Conservation (phyloP, 2,888 invertebrate species). For the Diarsia brunnea region DNA sequence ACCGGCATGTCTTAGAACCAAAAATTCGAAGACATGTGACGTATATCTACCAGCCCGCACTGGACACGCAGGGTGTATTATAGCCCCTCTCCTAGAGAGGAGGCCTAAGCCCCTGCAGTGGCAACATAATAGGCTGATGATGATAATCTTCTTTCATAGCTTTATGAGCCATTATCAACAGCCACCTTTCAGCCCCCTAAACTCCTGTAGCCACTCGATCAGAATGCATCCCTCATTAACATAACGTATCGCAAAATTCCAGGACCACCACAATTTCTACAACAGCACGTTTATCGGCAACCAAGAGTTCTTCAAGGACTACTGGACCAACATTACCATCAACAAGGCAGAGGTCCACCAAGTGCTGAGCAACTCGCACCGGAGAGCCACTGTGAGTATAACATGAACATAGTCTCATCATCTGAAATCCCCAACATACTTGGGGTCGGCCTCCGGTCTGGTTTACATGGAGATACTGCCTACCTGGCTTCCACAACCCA, state of each 20-base stretch:
- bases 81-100: no score
- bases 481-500: no score
- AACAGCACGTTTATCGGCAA: slow-evolving; percentile 93
- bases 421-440: no score
- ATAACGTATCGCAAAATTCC: slow-evolving; percentile 51
- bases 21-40: no score
- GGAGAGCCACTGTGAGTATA: slow-evolving; percentile 95
- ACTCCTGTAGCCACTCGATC: no score
- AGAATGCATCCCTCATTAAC: not conserved
- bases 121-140: no score
- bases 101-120: no score
- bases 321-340: slow-evolving; percentile 93
- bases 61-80: no score
- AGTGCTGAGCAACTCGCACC: slow-evolving; percentile 95
- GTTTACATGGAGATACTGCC: no score
- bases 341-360: slow-evolving; percentile 92
- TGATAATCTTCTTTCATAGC: not conserved
- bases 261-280: slow-evolving; percentile 95
- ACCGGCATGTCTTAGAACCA: no score
- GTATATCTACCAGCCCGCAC: no score
- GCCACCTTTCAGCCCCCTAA: not conserved
- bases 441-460: no score
- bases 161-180: not conserved
- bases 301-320: slow-evolving; percentile 90
- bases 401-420: not conserved